Conservation (phyloP, 2,797 vertebrate species). For the Cygnus olor region DNA sequence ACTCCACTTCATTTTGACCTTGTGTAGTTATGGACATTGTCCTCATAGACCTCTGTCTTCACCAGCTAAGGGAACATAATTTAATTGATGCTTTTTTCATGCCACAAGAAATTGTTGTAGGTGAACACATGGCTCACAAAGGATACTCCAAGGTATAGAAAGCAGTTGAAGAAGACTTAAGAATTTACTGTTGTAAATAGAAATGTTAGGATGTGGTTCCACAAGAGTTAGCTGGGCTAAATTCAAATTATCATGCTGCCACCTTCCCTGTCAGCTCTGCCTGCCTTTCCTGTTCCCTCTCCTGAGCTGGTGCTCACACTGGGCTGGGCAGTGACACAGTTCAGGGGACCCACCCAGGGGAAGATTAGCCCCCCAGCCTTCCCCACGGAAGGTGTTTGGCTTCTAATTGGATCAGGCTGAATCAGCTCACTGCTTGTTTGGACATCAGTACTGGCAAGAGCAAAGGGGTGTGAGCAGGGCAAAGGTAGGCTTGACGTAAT, state of each 20-base stretch:
- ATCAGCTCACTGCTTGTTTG: not conserved
- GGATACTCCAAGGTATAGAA: not conserved
- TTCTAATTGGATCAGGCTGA: not conserved
- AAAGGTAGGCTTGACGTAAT: slow-evolving; percentile 41
- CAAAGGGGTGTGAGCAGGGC: not conserved
- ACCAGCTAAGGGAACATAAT: not conserved
- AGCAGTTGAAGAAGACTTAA: not conserved
- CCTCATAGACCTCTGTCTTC: not conserved
- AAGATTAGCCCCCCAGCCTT: not conserved
- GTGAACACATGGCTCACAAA: not conserved
- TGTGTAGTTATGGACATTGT: not conserved
- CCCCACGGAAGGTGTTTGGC: rapidly evolving
- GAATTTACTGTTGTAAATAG: not conserved
- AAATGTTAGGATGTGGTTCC: not conserved
- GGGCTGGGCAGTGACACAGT: not conserved
- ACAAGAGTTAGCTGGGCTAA: not conserved
- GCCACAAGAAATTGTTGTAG: not conserved
- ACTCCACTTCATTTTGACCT: not conserved
- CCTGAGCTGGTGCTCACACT: not conserved
- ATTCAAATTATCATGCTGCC: not conserved
- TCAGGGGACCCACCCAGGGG: not conserved
- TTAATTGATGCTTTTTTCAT: not conserved
- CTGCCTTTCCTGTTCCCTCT: not conserved
- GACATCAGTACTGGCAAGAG: not conserved
- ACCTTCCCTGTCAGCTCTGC: not conserved